Evolutionary conservation across 1,140 invertebrate genomes (phyloP).

Genomic region (Atopsyche davidsoni): DNA sequence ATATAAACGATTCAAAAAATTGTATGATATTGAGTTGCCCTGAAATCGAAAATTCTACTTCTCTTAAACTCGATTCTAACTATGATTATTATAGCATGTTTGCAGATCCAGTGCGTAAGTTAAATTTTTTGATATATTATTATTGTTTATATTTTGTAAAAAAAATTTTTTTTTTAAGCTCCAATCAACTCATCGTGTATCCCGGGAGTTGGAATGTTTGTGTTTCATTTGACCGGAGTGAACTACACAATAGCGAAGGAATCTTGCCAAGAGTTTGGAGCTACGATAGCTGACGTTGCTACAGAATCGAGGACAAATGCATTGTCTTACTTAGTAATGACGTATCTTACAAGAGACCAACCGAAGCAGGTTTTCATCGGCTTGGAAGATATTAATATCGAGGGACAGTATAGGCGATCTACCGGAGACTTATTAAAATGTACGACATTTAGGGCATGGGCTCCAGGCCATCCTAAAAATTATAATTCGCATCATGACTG

Average conservation of each 20-base stretch:
- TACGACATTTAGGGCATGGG: slow-evolving; percentile 58
- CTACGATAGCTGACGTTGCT: slow-evolving; percentile 52
- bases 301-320: slow-evolving; percentile 52
- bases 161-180: slow-evolving; percentile 36
- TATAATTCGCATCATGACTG: slow-evolving; percentile 47
- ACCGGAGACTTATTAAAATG: slow-evolving; percentile 52
- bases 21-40: slow-evolving; percentile 56
- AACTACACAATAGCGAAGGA: slow-evolving; percentile 52
- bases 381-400: slow-evolving; percentile 42
- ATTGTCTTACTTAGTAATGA: slow-evolving; percentile 39
- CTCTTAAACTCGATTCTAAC: slow-evolving; percentile 45
- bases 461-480: slow-evolving; percentile 51
- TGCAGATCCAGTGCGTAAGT: slow-evolving; percentile 48
- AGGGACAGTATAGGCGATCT: slow-evolving; percentile 40
- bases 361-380: slow-evolving; percentile 49
- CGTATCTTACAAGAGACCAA: slow-evolving; percentile 32
- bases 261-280: slow-evolving; percentile 49
- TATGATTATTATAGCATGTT: slow-evolving; percentile 57
- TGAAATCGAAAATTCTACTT: slow-evolving; percentile 47
- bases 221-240: slow-evolving; percentile 39
- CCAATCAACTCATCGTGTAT: slow-evolving; percentile 50
- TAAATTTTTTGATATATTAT: slow-evolving; percentile 5
- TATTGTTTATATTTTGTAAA: neutral
- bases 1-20: slow-evolving; percentile 37
- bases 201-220: slow-evolving; percentile 54